A percentile compares a stretch with the other conserved stretches of the same genome.
phyloP scores from a whole-genome alignment of 2,888 invertebrate species.

The Neelides folsomi region DNA sequence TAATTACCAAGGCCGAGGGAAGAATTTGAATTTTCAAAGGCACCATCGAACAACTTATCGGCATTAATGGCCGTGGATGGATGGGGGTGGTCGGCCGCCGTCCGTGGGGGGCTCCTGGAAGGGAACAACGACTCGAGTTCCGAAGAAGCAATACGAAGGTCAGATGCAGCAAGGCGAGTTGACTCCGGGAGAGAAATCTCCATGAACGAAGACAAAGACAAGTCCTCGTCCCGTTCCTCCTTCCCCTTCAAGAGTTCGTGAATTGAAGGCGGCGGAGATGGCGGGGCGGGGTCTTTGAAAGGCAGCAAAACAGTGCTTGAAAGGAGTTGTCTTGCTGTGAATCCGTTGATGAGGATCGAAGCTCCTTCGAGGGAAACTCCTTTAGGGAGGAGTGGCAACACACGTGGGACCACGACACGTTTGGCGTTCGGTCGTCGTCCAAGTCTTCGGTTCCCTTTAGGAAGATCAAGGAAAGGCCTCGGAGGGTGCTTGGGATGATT shows the following conservation, averaged over 20 bases:
- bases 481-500: slow-evolving; percentile 8
- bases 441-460: slow-evolving; percentile 35
- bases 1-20: slow-evolving; percentile 22
- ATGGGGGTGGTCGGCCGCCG: too few species aligned
- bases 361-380: slow-evolving; percentile 12
- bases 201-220: slow-evolving; percentile 32
- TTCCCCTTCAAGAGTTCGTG: neutral
- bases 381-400: slow-evolving; percentile 54
- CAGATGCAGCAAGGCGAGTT: slow-evolving; percentile 21
- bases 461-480: slow-evolving; percentile 29
- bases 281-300: neutral
- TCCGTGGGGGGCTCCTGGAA: too few species aligned
- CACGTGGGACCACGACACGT: slow-evolving; percentile 61
- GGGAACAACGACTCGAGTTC: too few species aligned
- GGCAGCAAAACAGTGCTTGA: neutral
- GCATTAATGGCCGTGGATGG: slow-evolving; percentile 5
- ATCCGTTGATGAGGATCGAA: neutral
- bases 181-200: slow-evolving; percentile 32
- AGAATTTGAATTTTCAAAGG: slow-evolving; percentile 22
- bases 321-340: neutral
- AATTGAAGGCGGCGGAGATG: slow-evolving; percentile 1
- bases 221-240: slow-evolving; percentile 16
- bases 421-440: slow-evolving; percentile 42
- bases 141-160: slow-evolving; percentile 2
- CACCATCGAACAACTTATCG: slow-evolving; percentile 20